Evolutionary conservation across 2,888 invertebrate genomes (phyloP), one percentile per base, ranked within the genome.

Genomic region (Phortica magna): DNA sequence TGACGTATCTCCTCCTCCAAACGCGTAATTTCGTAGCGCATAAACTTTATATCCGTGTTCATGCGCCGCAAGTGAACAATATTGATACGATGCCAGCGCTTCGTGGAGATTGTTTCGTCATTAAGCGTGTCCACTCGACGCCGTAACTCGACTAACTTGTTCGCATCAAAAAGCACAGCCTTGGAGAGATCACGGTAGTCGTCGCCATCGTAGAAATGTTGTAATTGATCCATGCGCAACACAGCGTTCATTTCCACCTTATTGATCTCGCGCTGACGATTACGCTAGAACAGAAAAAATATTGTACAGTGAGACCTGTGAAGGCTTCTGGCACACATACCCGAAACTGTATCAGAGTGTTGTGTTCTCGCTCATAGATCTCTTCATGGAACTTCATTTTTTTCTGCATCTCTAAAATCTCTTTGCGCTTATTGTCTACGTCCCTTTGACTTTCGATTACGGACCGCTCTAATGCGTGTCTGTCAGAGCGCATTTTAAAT

Each of bases 161-260:
- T 89, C 81, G 94, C 94, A 14, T 95, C 94, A 84, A 96, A 95
- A 5, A 96, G 93, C 4, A 96, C 92, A 0, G 93, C 93, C 41
- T 92, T 86, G 31, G 89, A 83, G 43, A 93, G 87, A 12, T 93
- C 93, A 0, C 89, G 90, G 9, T 93, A 83, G 1, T 93, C 93
- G 0, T 93, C 90, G 0, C 93, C 93, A 6, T 94, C 92, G 9
- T 84, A 87, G 64, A 93, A 92, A 84, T 94, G 93, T 84, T 94
- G 93, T 31, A 96, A 92, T 88, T 96, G 96, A 88, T 95, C 93
- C 84, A 96, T 93, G 48, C 94, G 94, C 31, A 97, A 86, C 7
- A 96, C 92, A 0, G 96, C 93, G 3, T 95, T 94, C 76, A 94
- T 93, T 73, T 95, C 94, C 2, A 98, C 94, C 76, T 96, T 94